A percentile compares a stretch with the other conserved stretches of the same genome.
Evolutionary conservation across 2,888 invertebrate species (phyloP).

Genomic region (Timandra comae): DNA sequence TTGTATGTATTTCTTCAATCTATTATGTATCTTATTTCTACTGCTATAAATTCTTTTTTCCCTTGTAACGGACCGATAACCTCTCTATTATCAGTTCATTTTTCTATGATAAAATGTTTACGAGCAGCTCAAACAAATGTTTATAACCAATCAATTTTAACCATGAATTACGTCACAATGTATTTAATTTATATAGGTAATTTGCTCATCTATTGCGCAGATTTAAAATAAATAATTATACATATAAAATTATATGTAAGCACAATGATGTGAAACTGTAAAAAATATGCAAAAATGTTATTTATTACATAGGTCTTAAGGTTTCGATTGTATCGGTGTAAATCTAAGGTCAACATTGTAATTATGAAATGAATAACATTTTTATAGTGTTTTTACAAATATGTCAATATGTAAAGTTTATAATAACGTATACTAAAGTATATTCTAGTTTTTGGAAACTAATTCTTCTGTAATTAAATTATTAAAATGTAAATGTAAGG

Average conservation of each 20-base stretch:
- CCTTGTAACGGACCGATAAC: no score
- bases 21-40: no score
- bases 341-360: slow-evolving; percentile 2
- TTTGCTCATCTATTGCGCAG: neutral
- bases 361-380: slow-evolving; percentile 10
- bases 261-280: slow-evolving; percentile 5
- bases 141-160: neutral
- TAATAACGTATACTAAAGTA: slow-evolving; percentile 2
- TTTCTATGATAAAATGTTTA: no score
- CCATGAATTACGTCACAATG: neutral
- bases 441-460: slow-evolving; percentile 20
- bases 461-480: slow-evolving; percentile 27
- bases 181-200: neutral
- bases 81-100: no score
- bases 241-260: slow-evolving; percentile 1
- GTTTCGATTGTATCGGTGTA: slow-evolving; percentile 3
- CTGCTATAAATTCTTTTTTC: no score
- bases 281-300: slow-evolving; percentile 10
- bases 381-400: slow-evolving; percentile 6
- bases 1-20: no score
- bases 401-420: slow-evolving; percentile 4
- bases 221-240: neutral
- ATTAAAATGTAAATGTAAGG: slow-evolving; percentile 53
- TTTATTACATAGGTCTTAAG: slow-evolving; percentile 11
- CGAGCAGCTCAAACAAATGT: neutral